Base-by-base conservation (phyloP, 2,797 vertebrate genomes). In the Poecile montanus region DNA sequence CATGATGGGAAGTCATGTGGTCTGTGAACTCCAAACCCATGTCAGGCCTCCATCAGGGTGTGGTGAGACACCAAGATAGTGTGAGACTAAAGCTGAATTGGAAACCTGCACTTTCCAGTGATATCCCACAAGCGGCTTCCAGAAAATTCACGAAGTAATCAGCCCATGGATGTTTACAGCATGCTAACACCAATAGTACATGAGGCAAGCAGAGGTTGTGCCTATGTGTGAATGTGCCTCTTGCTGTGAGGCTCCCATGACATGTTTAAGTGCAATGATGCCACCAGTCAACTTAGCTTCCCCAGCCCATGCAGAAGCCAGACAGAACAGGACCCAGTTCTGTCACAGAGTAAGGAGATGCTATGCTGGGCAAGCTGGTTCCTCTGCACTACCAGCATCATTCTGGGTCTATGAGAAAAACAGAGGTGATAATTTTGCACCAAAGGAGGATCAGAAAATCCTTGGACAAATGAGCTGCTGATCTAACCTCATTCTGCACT, bases 211-310 rank as follows among this genome's bases (percentile, higher is more conserved):
- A 67, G 26, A 72, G 15, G 8, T 17, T 42, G 22, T 15, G 48
- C 36, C 10, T n/a, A 4, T 0, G 0, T 48, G 13, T 82, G 57
- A 78, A 58, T 2, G 1, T 50, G 21, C 7, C 23, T 77, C 16
- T 76, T 73, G 23, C n/a, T 50, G 20, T 47, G 5, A 71, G 8
- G 57, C 11, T 50, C 6, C 4, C 19, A 1, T 4, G 11, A 20
- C 19, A 45, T 7, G 3, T 56, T 51, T 38, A 58, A 27, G 21
- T 29, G 30, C 36, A 75, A 3, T 23, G 65, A 40, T 6, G 11
- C 3, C 57, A 23, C 8, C 40, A 65, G 48, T 30, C 38, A 70
- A 3, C 32, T 40, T 47, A 50, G 3, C 22, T 50, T 85, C 19
- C 15, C 11, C 21, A 9, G 32, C 7, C 9, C n/a, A 1, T 12